Base-by-base conservation (phyloP, 2,888 invertebrate genomes). In the Schizotus pectinicornis region DNA sequence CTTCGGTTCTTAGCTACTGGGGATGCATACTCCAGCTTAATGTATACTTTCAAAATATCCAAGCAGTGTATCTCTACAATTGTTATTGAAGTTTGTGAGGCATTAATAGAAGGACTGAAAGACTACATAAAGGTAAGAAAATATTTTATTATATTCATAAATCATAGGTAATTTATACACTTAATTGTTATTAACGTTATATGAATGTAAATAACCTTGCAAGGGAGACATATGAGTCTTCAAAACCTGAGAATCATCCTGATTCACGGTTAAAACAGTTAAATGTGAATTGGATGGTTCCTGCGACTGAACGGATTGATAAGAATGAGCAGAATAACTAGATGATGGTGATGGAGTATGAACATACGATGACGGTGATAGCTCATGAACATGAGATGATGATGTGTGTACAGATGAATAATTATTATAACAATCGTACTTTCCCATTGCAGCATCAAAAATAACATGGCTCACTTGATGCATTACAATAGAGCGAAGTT, bases 31-130 rank as follows among this genome's bases (percentile, higher is more conserved):
- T 14, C 7, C 7, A 33, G 46, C 13, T 14, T 33, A 6, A 11
- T 11, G n/a, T n/a, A n/a, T n/a, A n/a, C n/a, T n/a, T n/a, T n/a
- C n/a, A n/a, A n/a, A n/a, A n/a, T n/a, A n/a, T n/a, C n/a, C n/a
- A n/a, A n/a, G n/a, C n/a, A n/a, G n/a, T n/a, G n/a, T n/a, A n/a
- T n/a, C n/a, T n/a, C n/a, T n/a, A n/a, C n/a, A n/a, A n/a, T n/a
- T n/a, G n/a, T n/a, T n/a, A n/a, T n/a, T n/a, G n/a, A 48, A 48
- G 48, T 36, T n/a, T 36, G 36, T 36, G 5, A 37, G 36, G 48
- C 48, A 48, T 36, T 48, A 12, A 48, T 7, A 6, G 11, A 48
- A 48, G 36, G 6, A n/a, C n/a, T n/a, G n/a, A n/a, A n/a, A n/a
- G n/a, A n/a, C n/a, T n/a, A n/a, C n/a, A n/a, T n/a, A n/a, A n/a